Base-by-base conservation (phyloP, 2,113 vertebrate genomes). In the Atrichornis clamosus region DNA sequence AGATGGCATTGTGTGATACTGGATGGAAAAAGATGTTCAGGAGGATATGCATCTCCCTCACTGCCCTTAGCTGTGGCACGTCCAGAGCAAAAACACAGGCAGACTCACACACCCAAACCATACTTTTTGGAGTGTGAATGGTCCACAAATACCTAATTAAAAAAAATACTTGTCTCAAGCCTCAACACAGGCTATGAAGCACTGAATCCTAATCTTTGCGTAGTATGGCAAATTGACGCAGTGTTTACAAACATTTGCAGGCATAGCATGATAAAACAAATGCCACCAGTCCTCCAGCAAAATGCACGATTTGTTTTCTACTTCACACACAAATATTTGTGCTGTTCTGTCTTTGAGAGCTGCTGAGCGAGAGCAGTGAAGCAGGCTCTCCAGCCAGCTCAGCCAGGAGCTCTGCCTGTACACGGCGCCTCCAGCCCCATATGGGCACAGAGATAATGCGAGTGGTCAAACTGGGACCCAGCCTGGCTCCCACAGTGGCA, bases 221-320 rank as follows among this genome's bases (percentile, higher is more conserved):
- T 65, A 79, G 37, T 17, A 26, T 20, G 50, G 87, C 83, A 91
- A 94, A 92, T 67, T 70, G 53, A 65, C 0, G 1, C 39, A 39
- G 35, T 80, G 82, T 95, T 96, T 96, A 70, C 94, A 93, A 91
- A 91, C 60, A 94, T 74, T 95, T 87, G 35, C 67, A 93, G 67
- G 50, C 91, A 44, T 82, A 74, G 64, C 82, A 50, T 20, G 82
- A 59, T 63, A 74, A 91, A 96, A 95, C 82, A 96, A 97, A 90
- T 59, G 87, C 75, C 16, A 3, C 70, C 74, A 90, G 42, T 70
- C 81, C 78, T 94, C 78, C 60, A 65, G 90, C 26, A 90, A 87
- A 94, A 96, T 27, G 30, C 44, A 80, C 5, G 11, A 9, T 93
- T 84, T 85, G 58, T 94, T 92, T 92, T 60, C 46, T 82, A 1